Conservation (phyloP, 2,113 vertebrate species). For the Actenoides hombroni region DNA sequence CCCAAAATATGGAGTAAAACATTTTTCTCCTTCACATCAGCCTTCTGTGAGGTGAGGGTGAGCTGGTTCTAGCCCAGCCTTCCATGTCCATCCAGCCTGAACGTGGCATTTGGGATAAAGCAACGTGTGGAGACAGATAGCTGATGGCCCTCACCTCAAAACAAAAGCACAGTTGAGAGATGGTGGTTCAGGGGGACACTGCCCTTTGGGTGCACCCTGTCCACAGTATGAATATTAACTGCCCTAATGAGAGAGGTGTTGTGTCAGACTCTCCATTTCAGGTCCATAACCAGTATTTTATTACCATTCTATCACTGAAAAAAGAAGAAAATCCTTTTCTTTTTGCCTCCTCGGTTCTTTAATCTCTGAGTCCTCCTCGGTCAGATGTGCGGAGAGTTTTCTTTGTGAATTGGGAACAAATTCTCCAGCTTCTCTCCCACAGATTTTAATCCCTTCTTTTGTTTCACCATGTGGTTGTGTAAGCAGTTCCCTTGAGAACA, state of each 20-base stretch:
- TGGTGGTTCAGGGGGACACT: neutral
- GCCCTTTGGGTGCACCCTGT: neutral
- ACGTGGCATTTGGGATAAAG: neutral
- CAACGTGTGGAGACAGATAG: neutral
- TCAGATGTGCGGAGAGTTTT: neutral
- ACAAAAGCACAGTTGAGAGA: neutral
- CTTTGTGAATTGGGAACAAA: conserved; percentile 23
- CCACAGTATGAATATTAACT: neutral
- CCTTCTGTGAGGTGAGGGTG: neutral
- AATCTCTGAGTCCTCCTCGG: neutral
- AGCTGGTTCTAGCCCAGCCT: neutral
- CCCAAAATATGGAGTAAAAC: fast-evolving
- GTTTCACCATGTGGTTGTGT: conserved; percentile 65
- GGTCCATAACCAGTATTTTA: neutral
- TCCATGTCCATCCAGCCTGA: neutral
- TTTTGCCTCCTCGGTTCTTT: neutral
- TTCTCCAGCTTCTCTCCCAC: conserved; percentile 46
- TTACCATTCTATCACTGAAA: neutral
- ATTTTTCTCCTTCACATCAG: neutral
- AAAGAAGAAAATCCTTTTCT: neutral
- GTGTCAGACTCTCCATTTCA: neutral
- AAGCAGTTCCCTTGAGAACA: conserved; percentile 70
- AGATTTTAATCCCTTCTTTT: conserved; percentile 71
- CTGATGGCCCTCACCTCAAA: neutral
- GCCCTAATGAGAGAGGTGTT: neutral